Percentiles rank a stretch among this genome's conserved stretches.
Conservation (phyloP, 2,113 vertebrate species). For the Cephalopholis sonnerati region DNA sequence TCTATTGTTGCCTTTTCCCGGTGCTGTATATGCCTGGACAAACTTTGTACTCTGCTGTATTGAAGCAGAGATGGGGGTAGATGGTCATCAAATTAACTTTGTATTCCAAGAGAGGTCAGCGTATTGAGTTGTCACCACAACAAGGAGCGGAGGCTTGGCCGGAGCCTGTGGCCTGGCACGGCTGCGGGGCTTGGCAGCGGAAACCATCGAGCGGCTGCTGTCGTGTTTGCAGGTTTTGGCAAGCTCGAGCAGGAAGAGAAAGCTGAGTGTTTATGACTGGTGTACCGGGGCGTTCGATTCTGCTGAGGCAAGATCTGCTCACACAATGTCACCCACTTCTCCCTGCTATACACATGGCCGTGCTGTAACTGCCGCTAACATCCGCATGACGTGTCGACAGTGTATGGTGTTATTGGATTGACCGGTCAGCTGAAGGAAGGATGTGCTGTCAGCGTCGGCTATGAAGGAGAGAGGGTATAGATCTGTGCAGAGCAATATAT, state of each 20-base stretch:
- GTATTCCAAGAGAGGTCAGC: constrained; percentile 59
- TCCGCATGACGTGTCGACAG: constrained; percentile 14
- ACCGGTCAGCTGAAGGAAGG: constrained; percentile 24
- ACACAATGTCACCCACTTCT: constrained; percentile 46
- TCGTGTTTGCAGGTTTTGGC: constrained; percentile 68
- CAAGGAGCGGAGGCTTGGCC: constrained; percentile 48
- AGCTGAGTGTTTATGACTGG: constrained; percentile 55
- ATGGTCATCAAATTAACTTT: constrained; percentile 65
- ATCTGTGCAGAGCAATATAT: neutral
- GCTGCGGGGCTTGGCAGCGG: constrained; percentile 57
- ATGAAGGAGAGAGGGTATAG: constrained; percentile 9
- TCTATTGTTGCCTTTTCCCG: neutral
- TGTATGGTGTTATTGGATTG: constrained; percentile 23
- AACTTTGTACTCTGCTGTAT: constrained; percentile 18
- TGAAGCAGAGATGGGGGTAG: constrained; percentile 7
- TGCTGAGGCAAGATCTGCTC: constrained; percentile 69
- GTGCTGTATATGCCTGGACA: neutral
- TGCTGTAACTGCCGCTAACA: neutral
- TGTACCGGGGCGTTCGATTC: constrained; percentile 45
- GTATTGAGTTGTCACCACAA: constrained; percentile 60
- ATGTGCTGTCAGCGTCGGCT: constrained; percentile 1
- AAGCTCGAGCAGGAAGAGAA: constrained; percentile 57
- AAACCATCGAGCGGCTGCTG: constrained; percentile 46
- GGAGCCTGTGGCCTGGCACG: constrained; percentile 49
- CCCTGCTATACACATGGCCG: constrained; percentile 1